Evolutionary conservation across 2,888 invertebrate genomes (phyloP).

Genomic region (Hypena proboscidalis): DNA sequence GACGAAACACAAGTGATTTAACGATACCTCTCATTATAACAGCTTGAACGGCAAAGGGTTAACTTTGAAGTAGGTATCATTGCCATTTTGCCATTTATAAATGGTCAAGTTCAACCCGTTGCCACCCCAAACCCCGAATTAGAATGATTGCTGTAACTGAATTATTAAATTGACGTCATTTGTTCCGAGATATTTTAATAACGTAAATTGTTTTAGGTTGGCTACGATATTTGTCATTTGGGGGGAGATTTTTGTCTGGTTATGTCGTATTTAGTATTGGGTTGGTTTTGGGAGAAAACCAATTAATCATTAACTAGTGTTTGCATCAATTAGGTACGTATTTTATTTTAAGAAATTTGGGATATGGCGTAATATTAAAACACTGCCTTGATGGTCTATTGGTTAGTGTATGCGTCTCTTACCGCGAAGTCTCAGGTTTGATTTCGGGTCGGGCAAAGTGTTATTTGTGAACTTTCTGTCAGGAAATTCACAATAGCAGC

Average conservation of each 20-base stretch:
- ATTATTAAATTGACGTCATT: constrained; percentile 80
- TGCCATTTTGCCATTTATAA: constrained; percentile 84
- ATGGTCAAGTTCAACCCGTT: constrained; percentile 78
- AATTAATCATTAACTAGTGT: too few relatives aligned
- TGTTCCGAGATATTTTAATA: constrained; percentile 56
- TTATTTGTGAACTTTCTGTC: too few relatives aligned
- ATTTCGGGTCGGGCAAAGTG: too few relatives aligned
- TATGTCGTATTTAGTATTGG: background rate
- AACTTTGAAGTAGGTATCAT: constrained; percentile 84
- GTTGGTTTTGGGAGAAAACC: too few relatives aligned
- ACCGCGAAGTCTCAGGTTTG: too few relatives aligned
- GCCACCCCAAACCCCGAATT: constrained; percentile 62
- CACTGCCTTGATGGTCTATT: too few relatives aligned
- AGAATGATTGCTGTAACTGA: constrained; percentile 77
- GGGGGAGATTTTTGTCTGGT: constrained; percentile 3
- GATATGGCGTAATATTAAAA: too few relatives aligned
- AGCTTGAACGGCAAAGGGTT: constrained; percentile 63
- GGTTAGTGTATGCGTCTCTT: too few relatives aligned
- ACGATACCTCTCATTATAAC: constrained; percentile 68
- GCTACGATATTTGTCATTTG: constrained; percentile 13
- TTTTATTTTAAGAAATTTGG: too few relatives aligned
- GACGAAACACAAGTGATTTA: constrained; percentile 44
- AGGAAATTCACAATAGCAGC: too few relatives aligned
- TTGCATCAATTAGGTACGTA: too few relatives aligned
- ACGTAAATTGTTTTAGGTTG: constrained; percentile 32